These are phyloP conservation scores for Falco punctatus DNA, from an alignment of 2,113 vertebrate genomes.

Conservation along the genomic window DNA sequence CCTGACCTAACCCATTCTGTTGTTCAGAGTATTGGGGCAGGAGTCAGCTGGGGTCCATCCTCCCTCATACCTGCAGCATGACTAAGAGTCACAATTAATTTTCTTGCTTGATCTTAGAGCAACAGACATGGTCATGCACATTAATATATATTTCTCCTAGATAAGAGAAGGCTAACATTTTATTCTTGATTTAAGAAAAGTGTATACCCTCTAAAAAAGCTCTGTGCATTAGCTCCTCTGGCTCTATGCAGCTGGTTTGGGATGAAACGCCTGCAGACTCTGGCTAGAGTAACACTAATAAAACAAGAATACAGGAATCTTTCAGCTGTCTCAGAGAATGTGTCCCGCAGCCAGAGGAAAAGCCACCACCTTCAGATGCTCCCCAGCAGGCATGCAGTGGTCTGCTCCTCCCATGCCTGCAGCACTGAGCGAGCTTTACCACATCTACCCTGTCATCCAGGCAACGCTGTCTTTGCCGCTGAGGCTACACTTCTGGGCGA, in stretches of 20 bases:
- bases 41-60: background rate
- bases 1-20: background rate
- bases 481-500: background rate
- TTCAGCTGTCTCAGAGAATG: background rate
- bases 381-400: accelerated
- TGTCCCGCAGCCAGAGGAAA: background rate
- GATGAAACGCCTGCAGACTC: background rate
- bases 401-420: background rate
- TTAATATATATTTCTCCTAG: background rate
- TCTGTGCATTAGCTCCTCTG: background rate
- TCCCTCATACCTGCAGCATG: background rate
- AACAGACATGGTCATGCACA: background rate
- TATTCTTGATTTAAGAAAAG: background rate
- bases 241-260: background rate
- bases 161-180: background rate
- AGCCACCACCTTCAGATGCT: background rate
- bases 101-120: background rate
- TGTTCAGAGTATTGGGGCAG: background rate
- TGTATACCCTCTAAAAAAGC: background rate
- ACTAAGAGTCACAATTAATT: background rate
- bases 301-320: background rate
- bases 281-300: background rate
- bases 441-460: background rate
- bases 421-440: background rate
- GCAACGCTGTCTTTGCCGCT: background rate